Conservation (phyloP, 2,113 vertebrate species). For the Dolichotis patagonum region DNA sequence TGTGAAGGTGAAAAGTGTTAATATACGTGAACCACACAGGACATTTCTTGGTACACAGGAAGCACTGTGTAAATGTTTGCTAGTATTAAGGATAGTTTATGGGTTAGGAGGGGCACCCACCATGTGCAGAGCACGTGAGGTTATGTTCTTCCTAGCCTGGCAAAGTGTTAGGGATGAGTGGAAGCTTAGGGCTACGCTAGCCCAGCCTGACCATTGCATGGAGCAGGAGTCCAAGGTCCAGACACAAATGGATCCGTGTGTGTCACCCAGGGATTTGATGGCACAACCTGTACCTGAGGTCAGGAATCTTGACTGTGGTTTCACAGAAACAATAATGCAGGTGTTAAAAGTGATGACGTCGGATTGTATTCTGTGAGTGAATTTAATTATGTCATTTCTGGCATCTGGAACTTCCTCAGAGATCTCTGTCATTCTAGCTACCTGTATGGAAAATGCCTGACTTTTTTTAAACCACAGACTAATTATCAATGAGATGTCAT, state of each 20-base stretch:
- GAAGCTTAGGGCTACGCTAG: background rate
- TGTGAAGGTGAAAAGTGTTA: background rate
- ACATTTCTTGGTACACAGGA: background rate
- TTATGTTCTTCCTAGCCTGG: background rate
- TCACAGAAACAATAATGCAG: background rate
- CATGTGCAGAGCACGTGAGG: background rate
- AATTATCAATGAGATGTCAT: background rate
- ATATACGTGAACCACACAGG: background rate
- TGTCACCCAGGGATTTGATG: background rate
- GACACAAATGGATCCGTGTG: background rate
- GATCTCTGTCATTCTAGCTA: background rate
- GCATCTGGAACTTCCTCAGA: background rate
- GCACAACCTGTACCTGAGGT: background rate
- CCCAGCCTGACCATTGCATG: background rate
- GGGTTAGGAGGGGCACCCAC: background rate
- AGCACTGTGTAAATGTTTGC: background rate
- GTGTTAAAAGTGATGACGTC: background rate
- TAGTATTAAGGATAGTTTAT: background rate
- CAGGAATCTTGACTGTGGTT: background rate
- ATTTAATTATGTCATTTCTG: background rate
- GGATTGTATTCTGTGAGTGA: background rate
- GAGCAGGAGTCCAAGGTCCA: background rate
- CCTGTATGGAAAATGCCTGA: background rate
- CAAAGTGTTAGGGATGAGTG: background rate
- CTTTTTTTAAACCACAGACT: background rate